phyloP scores from a whole-genome alignment of 2,113 vertebrate species.

The Esox niger region DNA sequence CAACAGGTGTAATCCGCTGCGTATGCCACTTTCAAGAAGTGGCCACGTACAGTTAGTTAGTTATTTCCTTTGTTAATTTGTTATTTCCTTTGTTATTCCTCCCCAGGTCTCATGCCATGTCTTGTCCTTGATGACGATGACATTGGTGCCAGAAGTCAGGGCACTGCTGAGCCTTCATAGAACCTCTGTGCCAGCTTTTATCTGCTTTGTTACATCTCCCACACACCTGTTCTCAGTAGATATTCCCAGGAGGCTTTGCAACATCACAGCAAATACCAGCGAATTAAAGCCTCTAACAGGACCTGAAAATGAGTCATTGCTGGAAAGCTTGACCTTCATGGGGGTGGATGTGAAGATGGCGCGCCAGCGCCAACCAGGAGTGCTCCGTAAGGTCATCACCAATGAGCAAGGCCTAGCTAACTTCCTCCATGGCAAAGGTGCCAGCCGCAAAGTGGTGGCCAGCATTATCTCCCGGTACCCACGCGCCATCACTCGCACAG shows the following conservation, averaged over 20 bases:
- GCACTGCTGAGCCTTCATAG: slow-evolving; percentile 20
- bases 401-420: slow-evolving; percentile 69
- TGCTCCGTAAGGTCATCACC: slow-evolving; percentile 64
- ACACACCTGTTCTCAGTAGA: slow-evolving; percentile 1
- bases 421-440: slow-evolving; percentile 77
- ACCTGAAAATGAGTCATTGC: slow-evolving; percentile 63
- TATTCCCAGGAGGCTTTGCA: slow-evolving; percentile 24
- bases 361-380: slow-evolving; percentile 63
- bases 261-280: background rate
- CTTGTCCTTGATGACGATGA: slow-evolving; percentile 36
- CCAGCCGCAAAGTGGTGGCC: slow-evolving; percentile 60
- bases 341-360: slow-evolving; percentile 76
- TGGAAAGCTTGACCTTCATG: slow-evolving; percentile 68
- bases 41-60: no score
- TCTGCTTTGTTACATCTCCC: slow-evolving; percentile 9
- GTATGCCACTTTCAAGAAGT: no score
- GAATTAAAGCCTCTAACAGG: background rate
- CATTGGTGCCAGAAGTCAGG: slow-evolving; percentile 17
- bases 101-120: background rate
- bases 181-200: background rate
- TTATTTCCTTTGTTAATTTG: no score
- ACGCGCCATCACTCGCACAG: slow-evolving; percentile 69
- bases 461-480: slow-evolving; percentile 77
- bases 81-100: background rate
- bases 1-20: no score